Evolutionary conservation across 2,797 vertebrate genomes (phyloP), one percentile per base, ranked within the genome.

Genomic region (Crocodylus rhombifer): DNA sequence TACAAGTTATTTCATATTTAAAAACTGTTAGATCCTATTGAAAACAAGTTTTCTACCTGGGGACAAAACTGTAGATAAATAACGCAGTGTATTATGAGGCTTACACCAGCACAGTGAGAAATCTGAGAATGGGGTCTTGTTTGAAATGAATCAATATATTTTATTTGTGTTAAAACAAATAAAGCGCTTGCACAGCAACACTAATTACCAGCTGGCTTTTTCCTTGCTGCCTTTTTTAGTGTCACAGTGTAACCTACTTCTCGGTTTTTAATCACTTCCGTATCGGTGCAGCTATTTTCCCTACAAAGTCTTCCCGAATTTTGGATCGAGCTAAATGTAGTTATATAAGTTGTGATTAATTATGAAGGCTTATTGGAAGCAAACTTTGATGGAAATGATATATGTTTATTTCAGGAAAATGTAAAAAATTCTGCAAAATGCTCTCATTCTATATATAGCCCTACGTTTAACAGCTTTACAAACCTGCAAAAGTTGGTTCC

Each of bases 401-500:
- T 96, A 95, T 96, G 94, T 97, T 98, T 98, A 98, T 98, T 98
- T 97, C 95, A 94, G 97, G 95, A 97, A 97, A 97, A 97, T n/a
- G 93, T 96, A 97, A 94, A 97, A 95, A 97, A 97, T 91, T 94
- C 78, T 97, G 96, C 97, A 97, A 97, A 97, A 95, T 95, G 91
- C 82, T 96, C 92, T 87, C 94, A 86, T 62, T 62, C 97, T 98
- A 98, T 98, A 98, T 98, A 98, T 98, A 98, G 97, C 92, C 89
- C 95, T 96, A 94, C 97, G 96, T 97, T 98, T 98, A 98, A 96
- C 97, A 97, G 97, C 94, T 98, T 98, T 97, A 97, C 97, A 97
- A 98, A 97, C 97, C 98, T 97, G 97, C 96, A 98, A 97, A 98
- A 98, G 98, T 98, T 98, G 97, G 98, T 98, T 98, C 97, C 97